Evolutionary conservation across 2,888 invertebrate species (phyloP).

Genomic region (Rosalia funebris): DNA sequence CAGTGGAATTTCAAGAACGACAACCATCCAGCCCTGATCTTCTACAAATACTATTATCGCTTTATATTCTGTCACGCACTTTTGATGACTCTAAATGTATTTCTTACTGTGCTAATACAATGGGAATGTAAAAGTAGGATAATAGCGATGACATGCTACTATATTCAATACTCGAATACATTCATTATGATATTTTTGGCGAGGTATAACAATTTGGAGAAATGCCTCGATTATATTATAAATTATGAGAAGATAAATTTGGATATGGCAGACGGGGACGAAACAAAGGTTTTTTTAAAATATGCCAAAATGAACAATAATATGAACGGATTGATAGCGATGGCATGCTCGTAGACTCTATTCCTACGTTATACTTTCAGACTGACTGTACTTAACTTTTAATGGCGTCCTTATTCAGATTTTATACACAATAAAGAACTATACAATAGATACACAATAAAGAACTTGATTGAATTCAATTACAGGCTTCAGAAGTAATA

Average conservation of each 20-base stretch:
- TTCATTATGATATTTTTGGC: conserved; percentile 23
- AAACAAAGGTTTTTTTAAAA: conserved; percentile 19
- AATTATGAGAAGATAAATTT: conserved; percentile 20
- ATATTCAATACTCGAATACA: conserved; percentile 24
- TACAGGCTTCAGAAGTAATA: too few species aligned
- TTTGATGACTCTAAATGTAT: conserved; percentile 14
- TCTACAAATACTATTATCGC: conserved; percentile 4
- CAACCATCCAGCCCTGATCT: background rate
- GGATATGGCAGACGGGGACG: background rate
- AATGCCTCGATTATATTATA: conserved; percentile 12
- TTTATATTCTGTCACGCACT: conserved; percentile 6
- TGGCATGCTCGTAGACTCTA: conserved; percentile 9
- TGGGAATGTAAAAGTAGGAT: conserved; percentile 21
- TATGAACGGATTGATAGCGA: conserved; percentile 15
- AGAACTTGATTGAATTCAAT: too few species aligned
- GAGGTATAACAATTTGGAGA: conserved; percentile 9
- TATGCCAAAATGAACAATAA: conserved; percentile 21
- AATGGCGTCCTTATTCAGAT: too few species aligned
- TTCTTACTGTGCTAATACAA: conserved; percentile 2
- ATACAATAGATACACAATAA: too few species aligned
- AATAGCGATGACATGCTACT: conserved; percentile 24
- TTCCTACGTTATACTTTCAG: conserved; percentile 20
- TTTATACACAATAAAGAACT: too few species aligned
- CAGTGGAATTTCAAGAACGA: conserved; percentile 25
- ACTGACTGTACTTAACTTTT: too few species aligned